phyloP scores from a whole-genome alignment of 1,140 invertebrate species.

The Drosophila leontia region DNA sequence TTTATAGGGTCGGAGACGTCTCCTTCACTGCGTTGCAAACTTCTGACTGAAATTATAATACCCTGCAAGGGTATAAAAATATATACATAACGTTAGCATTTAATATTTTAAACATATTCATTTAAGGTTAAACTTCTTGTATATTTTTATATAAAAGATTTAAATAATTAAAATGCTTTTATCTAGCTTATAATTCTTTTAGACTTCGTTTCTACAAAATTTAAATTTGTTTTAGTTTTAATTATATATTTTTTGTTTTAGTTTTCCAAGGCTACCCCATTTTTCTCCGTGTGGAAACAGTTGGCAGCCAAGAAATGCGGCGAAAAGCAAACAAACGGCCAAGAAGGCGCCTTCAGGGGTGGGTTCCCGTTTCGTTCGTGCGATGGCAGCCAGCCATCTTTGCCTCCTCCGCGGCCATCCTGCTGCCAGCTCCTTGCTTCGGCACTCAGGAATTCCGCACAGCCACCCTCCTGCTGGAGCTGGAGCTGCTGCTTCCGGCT shows the following conservation, averaged over 20 bases:
- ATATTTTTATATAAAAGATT: too few species aligned
- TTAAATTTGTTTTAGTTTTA: too few species aligned
- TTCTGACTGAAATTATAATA: too few species aligned
- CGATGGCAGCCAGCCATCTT: constrained; percentile 70
- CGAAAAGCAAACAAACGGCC: constrained; percentile 77
- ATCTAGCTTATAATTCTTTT: too few species aligned
- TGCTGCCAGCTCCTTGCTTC: constrained; percentile 44
- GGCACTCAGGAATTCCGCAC: constrained; percentile 74
- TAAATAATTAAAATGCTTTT: too few species aligned
- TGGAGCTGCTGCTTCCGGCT: constrained; percentile 26
- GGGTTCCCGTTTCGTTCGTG: constrained; percentile 33
- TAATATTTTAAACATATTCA: too few species aligned
- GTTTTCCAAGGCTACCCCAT: background rate
- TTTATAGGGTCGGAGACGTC: too few species aligned
- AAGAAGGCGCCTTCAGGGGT: constrained; percentile 50
- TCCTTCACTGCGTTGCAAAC: too few species aligned
- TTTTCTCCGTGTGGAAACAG: constrained; percentile 45
- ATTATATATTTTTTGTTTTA: too few species aligned
- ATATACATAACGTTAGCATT: too few species aligned
- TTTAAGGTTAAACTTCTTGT: too few species aligned
- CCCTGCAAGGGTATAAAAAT: too few species aligned
- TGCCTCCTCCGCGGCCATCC: constrained; percentile 27
- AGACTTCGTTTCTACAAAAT: background rate
- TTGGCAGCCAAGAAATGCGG: constrained; percentile 77
- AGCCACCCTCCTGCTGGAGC: constrained; percentile 54